Evolutionary conservation across 2,888 invertebrate species (phyloP).

Genomic region (Drosophila limbata): DNA sequence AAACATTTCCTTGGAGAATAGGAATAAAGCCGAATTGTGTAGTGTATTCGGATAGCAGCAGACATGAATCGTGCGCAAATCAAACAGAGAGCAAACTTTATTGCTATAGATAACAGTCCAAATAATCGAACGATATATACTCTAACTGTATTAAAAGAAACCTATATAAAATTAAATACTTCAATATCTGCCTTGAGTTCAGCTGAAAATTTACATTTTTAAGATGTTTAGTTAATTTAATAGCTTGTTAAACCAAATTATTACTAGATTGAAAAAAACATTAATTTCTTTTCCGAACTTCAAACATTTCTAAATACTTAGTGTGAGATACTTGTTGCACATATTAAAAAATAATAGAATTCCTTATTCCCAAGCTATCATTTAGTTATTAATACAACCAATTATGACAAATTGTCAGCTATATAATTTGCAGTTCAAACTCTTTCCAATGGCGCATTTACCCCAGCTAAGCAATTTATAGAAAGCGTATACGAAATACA

Average conservation of each 20-base stretch:
- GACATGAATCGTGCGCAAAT: conserved; percentile 25
- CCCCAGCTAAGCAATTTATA: neutral
- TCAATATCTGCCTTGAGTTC: neutral
- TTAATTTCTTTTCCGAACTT: too few species aligned
- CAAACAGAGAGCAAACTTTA: conserved; percentile 22
- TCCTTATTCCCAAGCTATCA: too few species aligned
- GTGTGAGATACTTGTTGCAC: too few species aligned
- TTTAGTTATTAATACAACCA: too few species aligned
- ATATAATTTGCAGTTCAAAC: neutral
- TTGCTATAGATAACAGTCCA: neutral
- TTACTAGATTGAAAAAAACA: too few species aligned
- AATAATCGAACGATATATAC: conserved; percentile 7
- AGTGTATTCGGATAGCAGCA: conserved; percentile 14
- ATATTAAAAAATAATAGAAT: too few species aligned
- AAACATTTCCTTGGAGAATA: neutral
- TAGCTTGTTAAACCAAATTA: too few species aligned
- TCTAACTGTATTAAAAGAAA: neutral
- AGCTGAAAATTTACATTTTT: neutral
- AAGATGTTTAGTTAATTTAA: too few species aligned
- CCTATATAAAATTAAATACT: neutral
- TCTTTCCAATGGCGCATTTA: neutral
- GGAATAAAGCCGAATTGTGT: neutral
- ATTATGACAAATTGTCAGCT: too few species aligned
- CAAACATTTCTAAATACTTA: too few species aligned
- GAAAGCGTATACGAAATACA: conserved; percentile 51